Base-by-base conservation (phyloP, 2,113 vertebrate genomes). In the Sorex araneus region DNA sequence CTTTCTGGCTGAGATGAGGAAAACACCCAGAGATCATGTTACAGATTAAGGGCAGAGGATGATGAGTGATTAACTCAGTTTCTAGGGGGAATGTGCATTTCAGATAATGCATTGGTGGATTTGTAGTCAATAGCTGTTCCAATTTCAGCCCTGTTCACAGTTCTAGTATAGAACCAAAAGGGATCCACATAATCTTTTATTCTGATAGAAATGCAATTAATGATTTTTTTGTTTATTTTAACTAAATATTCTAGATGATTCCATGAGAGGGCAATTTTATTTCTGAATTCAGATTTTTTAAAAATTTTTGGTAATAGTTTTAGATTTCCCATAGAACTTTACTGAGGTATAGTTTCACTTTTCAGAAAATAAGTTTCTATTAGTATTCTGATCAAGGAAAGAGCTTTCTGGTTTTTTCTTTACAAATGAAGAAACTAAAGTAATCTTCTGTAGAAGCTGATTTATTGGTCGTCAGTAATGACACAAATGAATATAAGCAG, bases 391-490 rank as follows among this genome's bases (percentile, higher is more conserved):
- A 23, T 63, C 18, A 43, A 67, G 54, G 6, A 87, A 34, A 45
- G 18, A 2, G 60, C 6, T 57, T 81, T 94, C 85, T 16, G 16
- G 77, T 89, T 93, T 94, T 60, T n/a, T 75, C 43, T 82, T 81
- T 74, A 78, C 34, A 92, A 71, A 74, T 77, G 66, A 82, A 80
- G 67, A 89, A 57, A 23, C 18, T 40, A 67, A 83, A 89, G 40
- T 84, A 54, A 90, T 71, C 32, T 63, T 86, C 13, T 40, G 0
- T 25, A 15, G 32, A 88, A 90, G 45, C n/a, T 1, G 3, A 70
- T 81, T 90, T 87, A 90, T 71, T 93, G 81, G 4, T 28, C 90
- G 90, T 94, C 66, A 64, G 43, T 94, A 93, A 76, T 70, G 67
- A 74, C 47, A 93, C 60, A 74, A 47, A 67, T 60, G 54, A 34